Evolutionary conservation across 2,113 vertebrate genomes (phyloP).

Genomic region (Spea multiplicata): DNA sequence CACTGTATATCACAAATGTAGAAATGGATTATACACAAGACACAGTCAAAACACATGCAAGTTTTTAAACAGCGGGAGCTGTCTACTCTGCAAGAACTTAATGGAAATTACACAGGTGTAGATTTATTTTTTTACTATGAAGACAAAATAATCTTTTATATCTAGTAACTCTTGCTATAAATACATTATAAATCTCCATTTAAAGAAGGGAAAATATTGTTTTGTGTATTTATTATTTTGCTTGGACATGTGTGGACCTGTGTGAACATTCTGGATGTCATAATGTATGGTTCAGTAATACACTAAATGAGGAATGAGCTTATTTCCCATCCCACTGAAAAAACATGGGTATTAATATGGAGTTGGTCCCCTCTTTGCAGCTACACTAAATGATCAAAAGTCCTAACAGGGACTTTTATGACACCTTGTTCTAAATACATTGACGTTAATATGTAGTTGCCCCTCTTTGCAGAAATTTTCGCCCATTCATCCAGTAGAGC

Average conservation of each 20-base stretch:
- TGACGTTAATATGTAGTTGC: no score
- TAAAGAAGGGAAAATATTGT: not conserved
- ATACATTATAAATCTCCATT: not conserved
- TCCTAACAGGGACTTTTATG: no score
- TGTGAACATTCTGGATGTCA: not conserved
- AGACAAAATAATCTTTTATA: not conserved
- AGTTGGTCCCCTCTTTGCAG: no score
- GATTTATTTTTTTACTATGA: not conserved
- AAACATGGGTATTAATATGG: no score
- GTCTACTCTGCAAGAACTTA: not conserved
- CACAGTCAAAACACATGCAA: not conserved
- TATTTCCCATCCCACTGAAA: no score
- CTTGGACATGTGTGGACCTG: not conserved
- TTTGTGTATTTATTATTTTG: not conserved
- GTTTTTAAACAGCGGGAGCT: not conserved
- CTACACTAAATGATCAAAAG: no score
- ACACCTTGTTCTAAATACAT: no score
- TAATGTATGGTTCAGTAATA: no score
- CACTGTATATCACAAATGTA: not conserved
- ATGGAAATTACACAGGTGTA: not conserved
- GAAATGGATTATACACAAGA: slow-evolving; percentile 2
- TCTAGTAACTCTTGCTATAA: not conserved
- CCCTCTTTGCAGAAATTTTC: no score
- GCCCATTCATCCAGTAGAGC: no score
- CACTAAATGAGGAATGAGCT: no score